phyloP scores from a whole-genome alignment of 37 sponge, comb jelly and placozoan species.

The Hormiphora californensis region DNA sequence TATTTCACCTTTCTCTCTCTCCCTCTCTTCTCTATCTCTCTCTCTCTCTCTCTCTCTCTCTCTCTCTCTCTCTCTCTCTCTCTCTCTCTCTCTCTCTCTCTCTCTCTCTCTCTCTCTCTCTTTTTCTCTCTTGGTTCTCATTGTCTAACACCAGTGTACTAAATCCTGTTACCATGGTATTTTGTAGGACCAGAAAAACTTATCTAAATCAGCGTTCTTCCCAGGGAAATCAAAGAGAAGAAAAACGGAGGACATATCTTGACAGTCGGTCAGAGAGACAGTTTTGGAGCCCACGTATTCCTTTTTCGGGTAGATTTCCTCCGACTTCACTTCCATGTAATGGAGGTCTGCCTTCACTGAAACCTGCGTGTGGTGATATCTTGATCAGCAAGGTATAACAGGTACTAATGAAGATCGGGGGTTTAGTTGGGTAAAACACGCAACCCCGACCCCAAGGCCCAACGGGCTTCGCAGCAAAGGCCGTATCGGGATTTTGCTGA shows the following conservation, averaged over 20 bases:
- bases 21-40: neutral
- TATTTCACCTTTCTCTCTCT: constrained; percentile 32
- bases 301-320: neutral
- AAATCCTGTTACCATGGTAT: constrained; percentile 7
- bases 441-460: too few species aligned
- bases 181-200: constrained; percentile 45
- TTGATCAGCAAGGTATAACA: too few species aligned
- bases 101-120: constrained; percentile 10
- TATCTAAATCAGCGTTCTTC: neutral
- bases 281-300: constrained; percentile 24
- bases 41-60: neutral
- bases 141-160: neutral
- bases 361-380: too few species aligned
- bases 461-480: too few species aligned
- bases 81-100: neutral
- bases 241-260: constrained; percentile 19
- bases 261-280: neutral
- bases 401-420: too few species aligned
- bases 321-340: constrained; percentile 38
- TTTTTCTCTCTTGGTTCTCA: neutral
- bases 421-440: too few species aligned
- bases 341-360: constrained; percentile 40
- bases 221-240: constrained; percentile 34
- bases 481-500: too few species aligned
- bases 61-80: neutral